phyloP scores from a whole-genome alignment of 2,888 invertebrate genomes.

The Limenitis camilla region DNA sequence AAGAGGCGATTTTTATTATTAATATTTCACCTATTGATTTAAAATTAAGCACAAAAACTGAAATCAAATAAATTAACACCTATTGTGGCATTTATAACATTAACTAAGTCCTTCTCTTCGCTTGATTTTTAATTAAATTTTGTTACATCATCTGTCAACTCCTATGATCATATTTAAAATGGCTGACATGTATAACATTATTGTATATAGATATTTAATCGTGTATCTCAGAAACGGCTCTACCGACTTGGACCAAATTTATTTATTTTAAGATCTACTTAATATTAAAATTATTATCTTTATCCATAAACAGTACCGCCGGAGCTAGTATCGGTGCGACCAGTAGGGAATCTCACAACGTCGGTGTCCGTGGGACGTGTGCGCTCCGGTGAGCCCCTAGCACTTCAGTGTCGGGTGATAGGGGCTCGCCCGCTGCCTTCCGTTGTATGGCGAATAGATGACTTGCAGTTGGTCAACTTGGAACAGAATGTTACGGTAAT shows the following conservation, averaged over 20 bases:
- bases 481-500: conserved; percentile 50
- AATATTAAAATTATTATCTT: neutral
- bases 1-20: no score
- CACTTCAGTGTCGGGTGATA: conserved; percentile 57
- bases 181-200: no score
- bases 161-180: no score
- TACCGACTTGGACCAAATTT: neutral
- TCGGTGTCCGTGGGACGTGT: conserved; percentile 34
- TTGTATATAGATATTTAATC: neutral
- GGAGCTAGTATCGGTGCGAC: conserved; percentile 49
- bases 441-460: conserved; percentile 48
- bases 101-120: no score
- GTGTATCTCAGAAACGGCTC: neutral
- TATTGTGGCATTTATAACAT: no score
- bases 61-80: no score
- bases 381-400: conserved; percentile 40
- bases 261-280: neutral
- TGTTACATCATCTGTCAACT: no score
- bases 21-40: no score
- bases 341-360: conserved; percentile 20
- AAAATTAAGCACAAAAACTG: no score
- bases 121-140: no score
- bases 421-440: conserved; percentile 57
- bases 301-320: conserved; percentile 46
- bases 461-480: conserved; percentile 42